Conservation (phyloP, 2,797 vertebrate genomes). For the Scolopax bukidnonensis region DNA sequence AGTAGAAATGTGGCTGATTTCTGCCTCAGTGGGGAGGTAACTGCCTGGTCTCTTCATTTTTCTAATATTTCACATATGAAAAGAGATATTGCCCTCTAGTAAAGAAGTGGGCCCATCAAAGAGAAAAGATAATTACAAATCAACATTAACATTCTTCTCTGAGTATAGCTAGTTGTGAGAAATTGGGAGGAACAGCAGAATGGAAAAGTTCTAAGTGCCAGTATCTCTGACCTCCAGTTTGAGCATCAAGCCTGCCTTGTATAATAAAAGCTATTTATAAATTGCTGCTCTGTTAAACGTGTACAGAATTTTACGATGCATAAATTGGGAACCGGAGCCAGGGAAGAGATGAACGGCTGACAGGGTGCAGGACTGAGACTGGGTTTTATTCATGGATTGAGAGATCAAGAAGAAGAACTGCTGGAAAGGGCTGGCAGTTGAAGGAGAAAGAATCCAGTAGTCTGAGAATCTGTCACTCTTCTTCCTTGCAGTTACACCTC, state of each 20-base stretch:
- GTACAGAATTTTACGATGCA: constrained; percentile 35
- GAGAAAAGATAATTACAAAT: neutral
- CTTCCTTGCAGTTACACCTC: neutral
- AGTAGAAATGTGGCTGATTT: neutral
- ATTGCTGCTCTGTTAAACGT: constrained; percentile 41
- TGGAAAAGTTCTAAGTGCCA: constrained; percentile 1
- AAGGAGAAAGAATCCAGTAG: neutral
- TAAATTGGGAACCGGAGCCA: constrained; percentile 19
- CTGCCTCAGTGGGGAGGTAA: neutral
- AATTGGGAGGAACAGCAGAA: neutral
- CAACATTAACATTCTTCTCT: neutral
- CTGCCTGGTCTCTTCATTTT: neutral
- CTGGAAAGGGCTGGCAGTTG: neutral
- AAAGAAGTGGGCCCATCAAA: neutral
- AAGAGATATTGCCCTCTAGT: neutral
- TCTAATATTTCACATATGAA: neutral
- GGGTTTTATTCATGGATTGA: constrained; percentile 42
- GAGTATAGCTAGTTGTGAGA: neutral
- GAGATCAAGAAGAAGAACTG: constrained; percentile 26
- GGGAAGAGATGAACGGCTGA: constrained; percentile 44
- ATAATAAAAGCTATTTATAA: constrained; percentile 64
- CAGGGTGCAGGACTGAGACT: constrained; percentile 43
- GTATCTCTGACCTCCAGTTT: constrained; percentile 12
- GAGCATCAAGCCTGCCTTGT: constrained; percentile 29
- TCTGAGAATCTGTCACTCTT: neutral